These are phyloP conservation scores for Ridgeia piscesae DNA, from an alignment of 1,140 invertebrate species.

Conservation along the genomic window DNA sequence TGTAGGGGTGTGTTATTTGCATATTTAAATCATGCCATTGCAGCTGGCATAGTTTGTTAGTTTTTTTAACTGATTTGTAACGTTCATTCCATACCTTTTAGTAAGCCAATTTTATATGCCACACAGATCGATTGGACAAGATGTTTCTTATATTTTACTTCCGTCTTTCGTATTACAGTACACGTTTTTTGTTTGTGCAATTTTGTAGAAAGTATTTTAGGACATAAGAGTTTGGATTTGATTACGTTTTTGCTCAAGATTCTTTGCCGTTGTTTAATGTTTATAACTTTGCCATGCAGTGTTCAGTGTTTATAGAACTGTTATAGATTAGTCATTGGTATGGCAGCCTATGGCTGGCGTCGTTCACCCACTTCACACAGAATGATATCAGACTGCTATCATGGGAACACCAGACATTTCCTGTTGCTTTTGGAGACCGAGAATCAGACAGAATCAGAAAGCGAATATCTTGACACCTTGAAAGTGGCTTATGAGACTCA, in stretches of 20 bases:
- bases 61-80: background rate
- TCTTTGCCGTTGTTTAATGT: background rate
- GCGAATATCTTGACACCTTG: background rate
- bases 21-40: background rate
- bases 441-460: background rate
- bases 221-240: conserved; percentile 1
- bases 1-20: background rate
- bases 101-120: conserved; percentile 1
- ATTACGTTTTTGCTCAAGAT: conserved; percentile 1
- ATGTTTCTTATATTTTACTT: conserved; percentile 2
- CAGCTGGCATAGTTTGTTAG: conserved; percentile 4
- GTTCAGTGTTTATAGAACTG: background rate
- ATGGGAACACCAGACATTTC: background rate
- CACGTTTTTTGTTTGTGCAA: conserved; percentile 5
- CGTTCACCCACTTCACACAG: background rate
- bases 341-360: background rate
- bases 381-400: background rate
- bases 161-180: background rate
- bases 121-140: conserved; percentile 4
- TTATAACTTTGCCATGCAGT: conserved; percentile 1
- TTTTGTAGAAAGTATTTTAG: conserved; percentile 6
- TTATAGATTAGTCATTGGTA: background rate
- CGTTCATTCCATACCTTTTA: conserved; percentile 1
- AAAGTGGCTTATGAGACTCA: background rate
- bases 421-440: background rate